Evolutionary conservation across 2,888 invertebrate species (phyloP), one percentile per base, ranked within the genome.

Genomic region (Epsilonema sp.): DNA sequence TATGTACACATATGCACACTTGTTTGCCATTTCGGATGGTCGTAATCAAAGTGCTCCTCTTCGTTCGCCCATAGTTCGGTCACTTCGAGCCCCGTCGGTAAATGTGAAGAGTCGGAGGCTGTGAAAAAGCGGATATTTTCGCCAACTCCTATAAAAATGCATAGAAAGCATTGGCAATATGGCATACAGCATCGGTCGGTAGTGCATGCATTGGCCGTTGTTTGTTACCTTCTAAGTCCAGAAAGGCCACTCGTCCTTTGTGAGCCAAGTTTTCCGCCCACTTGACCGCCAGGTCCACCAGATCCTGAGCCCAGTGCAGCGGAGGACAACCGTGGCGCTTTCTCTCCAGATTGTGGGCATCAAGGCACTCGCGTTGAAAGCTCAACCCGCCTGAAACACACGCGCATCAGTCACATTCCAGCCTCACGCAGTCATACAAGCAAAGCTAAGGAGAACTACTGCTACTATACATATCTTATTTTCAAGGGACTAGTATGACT

Each of bases 261-360:
- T 62, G 61, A 11, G 60, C 60, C 26, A 62, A 44, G 43, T 59
- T 60, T 16, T 56, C 55, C 1, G 62, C 59, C 62, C 62, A 62
- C 2, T 58, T 55, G 42, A 58, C 58, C 20, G 62, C 62, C 51
- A 62, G 52, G 22, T 59, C 60, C 3, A 60, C 61, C 40, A 62
- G 49, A 42, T 63, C 62, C 40, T 58, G 55, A 3, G 60, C 59
- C 62, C 62, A 62, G 22, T 53, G 48, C 20, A 61, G 48, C 23
- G 51, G 49, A 25, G 57, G 54, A 26, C 51, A 52, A n/a, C 59
- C 58, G 48, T 58, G 56, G 26, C 53, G 54, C 38, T 48, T 49
- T 23, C 53, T 41, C n/a, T 58, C 41, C 20, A 43, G 37, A 45
- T 62, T 62, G 46, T 62, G 62, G 20, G 62, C 61, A 44, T 62